Evolutionary conservation across 2,888 invertebrate species (phyloP), one percentile per base, ranked within the genome.

Genomic region (Norana najaformis): DNA sequence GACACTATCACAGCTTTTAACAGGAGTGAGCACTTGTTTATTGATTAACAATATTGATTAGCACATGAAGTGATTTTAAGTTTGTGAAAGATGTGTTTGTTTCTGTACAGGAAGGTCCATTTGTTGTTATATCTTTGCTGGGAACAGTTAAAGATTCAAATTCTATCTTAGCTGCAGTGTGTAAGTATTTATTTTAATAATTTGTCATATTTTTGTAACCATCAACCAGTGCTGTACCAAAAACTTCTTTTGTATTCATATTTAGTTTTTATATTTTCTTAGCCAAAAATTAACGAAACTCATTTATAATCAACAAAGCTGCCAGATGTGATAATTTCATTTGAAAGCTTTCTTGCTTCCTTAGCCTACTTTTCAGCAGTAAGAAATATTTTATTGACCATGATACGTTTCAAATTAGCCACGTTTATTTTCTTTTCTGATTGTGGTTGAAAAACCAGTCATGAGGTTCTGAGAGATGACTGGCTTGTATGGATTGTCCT

Each of bases 41-140:
- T n/a, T n/a, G n/a, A n/a, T n/a, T n/a, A n/a, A n/a, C n/a, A n/a
- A n/a, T n/a, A n/a, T n/a, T n/a, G n/a, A n/a, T n/a, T n/a, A n/a
- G 30, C 23, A 53, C 30, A n/a, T n/a, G 16, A 69, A n/a, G 8
- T 69, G 69, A 69, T 69, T 69, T 30, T 3, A 69, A 69, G n/a
- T 69, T 23, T 47, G 47, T 47, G 23, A 23, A 47, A 47, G 47
- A 89, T 90, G 83, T 83, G 83, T 88, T 34, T 91, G 91, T 85
- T 23, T 85, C 69, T 35, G 13, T 90, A n/a, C 92, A 94, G 94
- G 94, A 94, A 91, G 93, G 93, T 18, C 92, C 94, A n/a, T 94
- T 94, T 93, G 93, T 94, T 11, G 88, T 92, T 30, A 89, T 94
- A 14, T 94, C 94, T 23, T 89, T 94, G 89, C 90, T 92, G 20